Percentiles rank a stretch among this genome's conserved stretches.
These are phyloP conservation scores for Petromus typicus DNA, from an alignment of 2,113 vertebrate genomes.

Conservation along the genomic window DNA sequence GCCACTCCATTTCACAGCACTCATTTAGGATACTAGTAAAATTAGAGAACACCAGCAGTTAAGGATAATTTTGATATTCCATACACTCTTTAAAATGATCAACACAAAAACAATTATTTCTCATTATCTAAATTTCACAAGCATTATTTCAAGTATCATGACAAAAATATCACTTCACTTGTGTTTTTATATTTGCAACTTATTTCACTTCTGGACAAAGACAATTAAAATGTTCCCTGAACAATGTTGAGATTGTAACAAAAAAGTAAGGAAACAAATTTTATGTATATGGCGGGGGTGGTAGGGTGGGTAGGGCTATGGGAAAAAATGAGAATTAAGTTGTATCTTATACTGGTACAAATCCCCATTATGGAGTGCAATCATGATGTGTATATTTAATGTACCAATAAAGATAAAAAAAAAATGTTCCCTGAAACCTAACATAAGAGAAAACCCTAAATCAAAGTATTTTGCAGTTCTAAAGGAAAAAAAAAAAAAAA, in stretches of 20 bases:
- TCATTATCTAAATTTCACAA: conserved; percentile 35
- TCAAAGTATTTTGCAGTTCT: not conserved
- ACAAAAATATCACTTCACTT: conserved; percentile 13
- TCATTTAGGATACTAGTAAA: conserved; percentile 30
- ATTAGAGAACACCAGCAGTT: conserved; percentile 14
- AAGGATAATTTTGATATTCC: not conserved
- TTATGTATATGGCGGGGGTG: no score
- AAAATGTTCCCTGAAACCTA: conserved; percentile 6
- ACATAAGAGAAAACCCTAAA: conserved; percentile 2
- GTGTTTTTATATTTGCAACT: conserved; percentile 16
- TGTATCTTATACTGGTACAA: no score
- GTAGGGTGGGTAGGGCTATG: no score
- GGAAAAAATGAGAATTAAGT: no score
- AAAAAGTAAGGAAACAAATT: no score
- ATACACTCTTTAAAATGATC: conserved; percentile 16
- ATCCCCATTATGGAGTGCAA: no score
- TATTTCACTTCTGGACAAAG: conserved; percentile 11
- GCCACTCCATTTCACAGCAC: not conserved
- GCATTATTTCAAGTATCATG: conserved; percentile 3
- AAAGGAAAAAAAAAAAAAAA: conserved; percentile 5
- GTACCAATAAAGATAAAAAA: no score
- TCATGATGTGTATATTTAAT: no score
- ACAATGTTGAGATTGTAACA: no score
- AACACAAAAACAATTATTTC: conserved; percentile 19
- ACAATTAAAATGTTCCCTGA: conserved; percentile 15